Base-by-base conservation (phyloP, 2,888 invertebrate species). In the Nemurella pictetii region DNA sequence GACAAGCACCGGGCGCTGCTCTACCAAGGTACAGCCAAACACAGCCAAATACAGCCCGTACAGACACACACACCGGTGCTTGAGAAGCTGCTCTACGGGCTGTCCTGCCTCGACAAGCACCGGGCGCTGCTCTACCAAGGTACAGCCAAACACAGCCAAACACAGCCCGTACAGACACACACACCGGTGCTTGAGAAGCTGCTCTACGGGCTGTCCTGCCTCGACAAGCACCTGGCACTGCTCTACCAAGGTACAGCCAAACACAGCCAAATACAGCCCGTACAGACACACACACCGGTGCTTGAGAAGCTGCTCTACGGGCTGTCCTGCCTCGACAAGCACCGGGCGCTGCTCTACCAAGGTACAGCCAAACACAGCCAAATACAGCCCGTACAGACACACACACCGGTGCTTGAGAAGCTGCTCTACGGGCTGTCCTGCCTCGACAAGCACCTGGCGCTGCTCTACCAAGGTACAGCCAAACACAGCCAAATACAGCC, bases 161-260 rank as follows among this genome's bases (percentile, higher is more conserved):
- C n/a, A n/a, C n/a, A n/a, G n/a, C n/a, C n/a, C n/a, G n/a, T n/a
- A n/a, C n/a, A n/a, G n/a, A n/a, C n/a, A n/a, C n/a, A n/a, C n/a
- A n/a, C n/a, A n/a, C n/a, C n/a, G n/a, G n/a, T 93, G 32, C 89
- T 96, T 77, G 90, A 91, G 78, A 92, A 92, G 83, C 88, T 91
- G 36, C 89, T 94, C 29, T 94, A 93, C 87, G 92, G 93, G 15
- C 89, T 94, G 85, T 92, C 92, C 89, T 92, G 91, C 87, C 88
- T 95, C 78, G 96, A 96, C 88, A 94, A 94, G 88, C 95, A 96
- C 89, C 89, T 96, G 88, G 93, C 94, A 3, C 93, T 94, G 29
- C 91, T 96, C 85, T 96, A 96, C 90, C 94, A 95, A 89, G 95
- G 94, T 91, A n/a, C n/a, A n/a, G n/a, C n/a, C n/a, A n/a, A n/a